phyloP scores from a whole-genome alignment of 2,888 invertebrate genomes.

The Ommatoiulus sabulosus region DNA sequence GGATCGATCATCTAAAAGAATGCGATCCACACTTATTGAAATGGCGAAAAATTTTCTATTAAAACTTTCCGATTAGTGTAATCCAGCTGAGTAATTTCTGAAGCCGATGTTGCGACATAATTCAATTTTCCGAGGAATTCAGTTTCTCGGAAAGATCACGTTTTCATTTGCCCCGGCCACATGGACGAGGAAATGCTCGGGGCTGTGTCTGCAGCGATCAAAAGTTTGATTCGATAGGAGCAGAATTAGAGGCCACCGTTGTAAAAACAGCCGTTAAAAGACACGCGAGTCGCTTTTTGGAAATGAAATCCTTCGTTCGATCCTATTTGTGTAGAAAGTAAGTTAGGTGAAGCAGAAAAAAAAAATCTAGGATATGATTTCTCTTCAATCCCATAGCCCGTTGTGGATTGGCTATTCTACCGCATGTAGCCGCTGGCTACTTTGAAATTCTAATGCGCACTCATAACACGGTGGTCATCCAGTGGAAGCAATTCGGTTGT shows the following conservation, averaged over 20 bases:
- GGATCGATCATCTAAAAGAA: not conserved
- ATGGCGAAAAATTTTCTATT: not conserved
- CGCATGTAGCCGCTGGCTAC: constrained; percentile 5
- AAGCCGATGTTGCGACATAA: not conserved
- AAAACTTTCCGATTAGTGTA: not conserved
- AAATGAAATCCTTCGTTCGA: constrained; percentile 10
- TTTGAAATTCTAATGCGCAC: constrained; percentile 36
- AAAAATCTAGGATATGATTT: constrained; percentile 26
- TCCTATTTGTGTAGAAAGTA: constrained; percentile 41
- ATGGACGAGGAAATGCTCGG: not conserved
- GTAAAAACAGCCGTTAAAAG: constrained; percentile 40
- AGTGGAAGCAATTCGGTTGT: constrained; percentile 36
- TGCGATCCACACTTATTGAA: not conserved
- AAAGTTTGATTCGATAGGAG: not conserved
- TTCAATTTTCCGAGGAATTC: not conserved
- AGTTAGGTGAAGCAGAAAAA: constrained; percentile 26
- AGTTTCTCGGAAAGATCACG: not conserved
- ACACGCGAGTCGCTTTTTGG: not conserved
- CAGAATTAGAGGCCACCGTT: not conserved
- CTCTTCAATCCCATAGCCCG: not conserved
- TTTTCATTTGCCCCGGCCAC: not conserved
- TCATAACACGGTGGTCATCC: constrained; percentile 43
- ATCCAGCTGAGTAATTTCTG: not conserved
- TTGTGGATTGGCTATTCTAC: not conserved
- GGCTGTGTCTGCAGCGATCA: not conserved